These are phyloP conservation scores for Platygyra sinensis DNA, from an alignment of 64 coral and sea anemone species.

Conservation along the genomic window DNA sequence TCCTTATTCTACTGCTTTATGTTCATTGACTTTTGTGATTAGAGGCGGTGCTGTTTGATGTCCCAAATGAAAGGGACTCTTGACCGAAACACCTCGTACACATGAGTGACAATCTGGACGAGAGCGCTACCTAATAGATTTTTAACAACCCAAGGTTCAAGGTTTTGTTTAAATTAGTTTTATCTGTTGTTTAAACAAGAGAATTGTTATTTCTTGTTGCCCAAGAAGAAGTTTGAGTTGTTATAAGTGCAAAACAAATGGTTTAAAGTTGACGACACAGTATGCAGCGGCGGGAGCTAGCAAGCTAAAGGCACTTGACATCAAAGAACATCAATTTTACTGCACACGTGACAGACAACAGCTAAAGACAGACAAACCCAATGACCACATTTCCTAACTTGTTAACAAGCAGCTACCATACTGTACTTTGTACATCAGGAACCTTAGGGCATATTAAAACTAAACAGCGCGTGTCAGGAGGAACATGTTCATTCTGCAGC, in stretches of 20 bases:
- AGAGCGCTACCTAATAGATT: not conserved
- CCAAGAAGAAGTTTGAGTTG: not conserved
- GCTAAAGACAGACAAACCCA: not conserved
- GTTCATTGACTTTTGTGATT: slow-evolving; percentile 2
- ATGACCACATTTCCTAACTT: not conserved
- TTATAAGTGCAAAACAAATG: no score
- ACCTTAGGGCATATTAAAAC: slow-evolving; percentile 14
- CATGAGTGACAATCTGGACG: not conserved
- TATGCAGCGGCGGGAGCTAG: not conserved
- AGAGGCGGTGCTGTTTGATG: slow-evolving; percentile 45
- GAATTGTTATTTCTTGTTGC: not conserved
- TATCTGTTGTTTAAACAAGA: slow-evolving; percentile 15
- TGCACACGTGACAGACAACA: not conserved
- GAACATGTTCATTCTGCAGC: no score
- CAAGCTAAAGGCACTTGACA: not conserved
- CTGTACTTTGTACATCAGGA: not conserved
- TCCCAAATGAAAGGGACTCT: slow-evolving; percentile 16
- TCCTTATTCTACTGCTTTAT: slow-evolving; percentile 23
- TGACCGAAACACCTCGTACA: not conserved
- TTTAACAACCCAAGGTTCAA: slow-evolving; percentile 22
- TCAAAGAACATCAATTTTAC: not conserved
- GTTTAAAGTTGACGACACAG: not conserved
- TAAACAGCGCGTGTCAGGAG: not conserved
- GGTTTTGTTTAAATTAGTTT: not conserved
- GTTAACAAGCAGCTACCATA: not conserved